Evolutionary conservation across 2,888 invertebrate species (phyloP).

Genomic region (Pseudococcus jackbeardsleyi): DNA sequence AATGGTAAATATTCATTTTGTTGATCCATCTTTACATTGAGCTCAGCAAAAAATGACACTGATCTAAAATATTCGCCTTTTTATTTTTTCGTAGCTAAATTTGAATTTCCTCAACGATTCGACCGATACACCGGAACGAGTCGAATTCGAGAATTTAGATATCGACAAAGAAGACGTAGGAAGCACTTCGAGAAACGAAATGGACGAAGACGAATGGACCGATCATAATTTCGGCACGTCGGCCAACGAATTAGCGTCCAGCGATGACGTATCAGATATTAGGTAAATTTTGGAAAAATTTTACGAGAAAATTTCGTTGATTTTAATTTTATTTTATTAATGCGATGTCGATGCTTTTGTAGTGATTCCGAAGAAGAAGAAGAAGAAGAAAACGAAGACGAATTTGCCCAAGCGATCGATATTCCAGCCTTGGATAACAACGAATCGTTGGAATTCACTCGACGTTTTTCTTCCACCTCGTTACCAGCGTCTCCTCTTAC

Average conservation of each 20-base stretch:
- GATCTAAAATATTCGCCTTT: not conserved
- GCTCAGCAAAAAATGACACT: not conserved
- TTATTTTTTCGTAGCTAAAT: slow-evolving; percentile 12
- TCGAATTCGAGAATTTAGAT: slow-evolving; percentile 81
- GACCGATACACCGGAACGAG: slow-evolving; percentile 79
- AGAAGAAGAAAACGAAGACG: slow-evolving; percentile 76
- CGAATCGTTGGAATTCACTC: slow-evolving; percentile 58
- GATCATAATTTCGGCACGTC: slow-evolving; percentile 91
- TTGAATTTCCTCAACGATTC: slow-evolving; percentile 66
- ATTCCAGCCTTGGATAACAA: slow-evolving; percentile 70
- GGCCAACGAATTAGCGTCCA: slow-evolving; percentile 74
- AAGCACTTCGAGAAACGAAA: slow-evolving; percentile 80
- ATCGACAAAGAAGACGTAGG: slow-evolving; percentile 70
- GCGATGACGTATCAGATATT: slow-evolving; percentile 71
- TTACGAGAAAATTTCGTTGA: too few relatives aligned
- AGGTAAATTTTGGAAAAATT: slow-evolving; percentile 57
- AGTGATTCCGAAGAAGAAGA: slow-evolving; percentile 75
- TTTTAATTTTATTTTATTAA: not conserved
- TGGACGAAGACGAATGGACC: slow-evolving; percentile 97
- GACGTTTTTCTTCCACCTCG: slow-evolving; percentile 51
- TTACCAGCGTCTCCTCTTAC: slow-evolving; percentile 47
- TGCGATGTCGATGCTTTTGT: not conserved
- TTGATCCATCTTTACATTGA: not conserved
- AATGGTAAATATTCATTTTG: not conserved
- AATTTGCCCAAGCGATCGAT: slow-evolving; percentile 79